Evolutionary conservation across 2,888 invertebrate species (phyloP).

Genomic region (Dendrolimus houi): DNA sequence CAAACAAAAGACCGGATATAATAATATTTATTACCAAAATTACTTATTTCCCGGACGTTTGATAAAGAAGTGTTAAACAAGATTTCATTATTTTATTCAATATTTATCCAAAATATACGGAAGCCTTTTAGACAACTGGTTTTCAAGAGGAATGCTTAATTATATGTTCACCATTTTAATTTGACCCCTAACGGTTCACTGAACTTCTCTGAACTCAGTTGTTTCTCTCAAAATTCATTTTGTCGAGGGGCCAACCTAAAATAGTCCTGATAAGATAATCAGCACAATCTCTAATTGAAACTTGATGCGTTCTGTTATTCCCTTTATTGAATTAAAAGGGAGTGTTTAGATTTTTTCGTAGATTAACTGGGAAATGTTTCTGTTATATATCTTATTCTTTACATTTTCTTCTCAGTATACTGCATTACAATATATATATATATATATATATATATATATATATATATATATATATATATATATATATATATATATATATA

Average conservation of each 20-base stretch:
- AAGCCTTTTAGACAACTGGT: background rate
- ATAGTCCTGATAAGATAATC: constrained; percentile 27
- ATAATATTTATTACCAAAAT: background rate
- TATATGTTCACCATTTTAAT: constrained; percentile 16
- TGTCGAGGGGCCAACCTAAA: constrained; percentile 13
- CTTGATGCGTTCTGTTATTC: constrained; percentile 34
- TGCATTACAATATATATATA: too few relatives aligned
- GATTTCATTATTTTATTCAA: background rate
- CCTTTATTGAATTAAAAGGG: constrained; percentile 15
- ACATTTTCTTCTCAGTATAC: too few relatives aligned
- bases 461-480: too few relatives aligned
- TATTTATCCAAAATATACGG: background rate
- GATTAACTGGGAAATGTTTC: too few relatives aligned
- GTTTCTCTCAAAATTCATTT: constrained; percentile 9
- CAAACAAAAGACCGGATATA: background rate
- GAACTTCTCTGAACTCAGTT: constrained; percentile 13
- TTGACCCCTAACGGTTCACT: constrained; percentile 21
- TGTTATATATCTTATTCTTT: too few relatives aligned
- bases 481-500: too few relatives aligned
- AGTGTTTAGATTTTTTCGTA: background rate
- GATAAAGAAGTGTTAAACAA: background rate
- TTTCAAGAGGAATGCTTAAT: background rate
- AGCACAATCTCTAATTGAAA: constrained; percentile 52
- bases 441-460: too few relatives aligned
- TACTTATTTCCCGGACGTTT: background rate